Conservation (phyloP, 2,888 invertebrate species). For the Mermis nigrescens region DNA sequence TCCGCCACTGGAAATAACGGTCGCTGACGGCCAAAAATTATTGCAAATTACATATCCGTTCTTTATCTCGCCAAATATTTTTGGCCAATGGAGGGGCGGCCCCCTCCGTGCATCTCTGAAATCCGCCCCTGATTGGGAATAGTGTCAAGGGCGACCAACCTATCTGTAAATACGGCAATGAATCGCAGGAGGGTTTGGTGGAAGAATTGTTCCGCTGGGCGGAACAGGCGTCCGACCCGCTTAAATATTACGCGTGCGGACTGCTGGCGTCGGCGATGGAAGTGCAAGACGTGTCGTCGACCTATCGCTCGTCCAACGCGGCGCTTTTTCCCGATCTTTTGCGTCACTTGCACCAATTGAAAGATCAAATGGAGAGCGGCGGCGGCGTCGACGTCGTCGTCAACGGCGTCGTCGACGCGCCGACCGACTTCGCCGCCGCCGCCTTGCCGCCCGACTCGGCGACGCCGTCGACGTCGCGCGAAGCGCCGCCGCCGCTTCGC, state of each 20-base stretch:
- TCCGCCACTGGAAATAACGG: too few species aligned
- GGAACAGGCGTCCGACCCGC: conserved; percentile 61
- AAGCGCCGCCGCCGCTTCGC: background rate
- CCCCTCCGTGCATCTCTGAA: too few species aligned
- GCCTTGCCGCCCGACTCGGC: background rate
- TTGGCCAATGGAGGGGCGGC: too few species aligned
- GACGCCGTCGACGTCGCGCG: background rate
- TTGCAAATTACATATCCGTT: too few species aligned
- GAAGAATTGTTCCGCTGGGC: conserved; percentile 72
- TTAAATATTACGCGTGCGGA: conserved; percentile 82
- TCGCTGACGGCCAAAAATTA: too few species aligned
- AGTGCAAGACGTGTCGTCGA: conserved; percentile 76
- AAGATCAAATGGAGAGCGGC: conserved; percentile 30
- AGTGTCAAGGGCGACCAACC: too few species aligned
- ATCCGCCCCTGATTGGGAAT: too few species aligned
- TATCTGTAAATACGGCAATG: too few species aligned
- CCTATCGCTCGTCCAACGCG: conserved; percentile 56
- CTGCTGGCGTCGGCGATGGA: conserved; percentile 88
- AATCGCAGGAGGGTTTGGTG: conserved; percentile 57
- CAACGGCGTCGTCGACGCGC: background rate
- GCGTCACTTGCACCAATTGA: conserved; percentile 54
- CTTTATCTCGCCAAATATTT: too few species aligned
- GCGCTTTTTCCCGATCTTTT: conserved; percentile 55
- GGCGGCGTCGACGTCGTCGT: background rate
- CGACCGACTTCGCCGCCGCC: background rate